Evolutionary conservation across 2,797 vertebrate genomes (phyloP).

Genomic region (Apogon talboti): DNA sequence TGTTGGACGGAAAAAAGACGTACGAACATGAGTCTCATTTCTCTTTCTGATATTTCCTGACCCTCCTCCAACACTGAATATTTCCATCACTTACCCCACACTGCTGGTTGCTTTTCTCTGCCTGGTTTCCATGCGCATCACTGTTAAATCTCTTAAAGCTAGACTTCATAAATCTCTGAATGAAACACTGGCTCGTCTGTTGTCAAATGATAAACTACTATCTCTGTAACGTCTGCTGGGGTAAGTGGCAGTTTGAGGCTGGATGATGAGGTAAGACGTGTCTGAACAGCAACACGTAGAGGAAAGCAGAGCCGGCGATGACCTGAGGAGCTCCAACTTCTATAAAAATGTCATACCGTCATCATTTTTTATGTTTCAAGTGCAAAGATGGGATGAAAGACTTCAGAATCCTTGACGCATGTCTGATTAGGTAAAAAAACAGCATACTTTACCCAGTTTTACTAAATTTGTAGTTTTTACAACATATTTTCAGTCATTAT

Average conservation of each 20-base stretch:
- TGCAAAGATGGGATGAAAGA: background rate
- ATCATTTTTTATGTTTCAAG: background rate
- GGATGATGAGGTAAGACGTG: slow-evolving; percentile 41
- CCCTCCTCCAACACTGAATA: slow-evolving; percentile 23
- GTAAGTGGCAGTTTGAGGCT: slow-evolving; percentile 44
- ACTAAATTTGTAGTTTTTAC: too few relatives aligned
- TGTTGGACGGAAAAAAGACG: slow-evolving; percentile 27
- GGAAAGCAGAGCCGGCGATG: background rate
- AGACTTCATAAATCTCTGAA: slow-evolving; percentile 47
- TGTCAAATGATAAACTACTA: slow-evolving; percentile 54
- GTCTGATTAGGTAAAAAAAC: background rate
- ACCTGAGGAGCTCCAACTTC: background rate
- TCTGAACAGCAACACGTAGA: slow-evolving; percentile 12
- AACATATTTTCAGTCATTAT: slow-evolving; percentile 1
- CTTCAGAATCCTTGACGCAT: slow-evolving; percentile 15
- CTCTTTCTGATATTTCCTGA: slow-evolving; percentile 12
- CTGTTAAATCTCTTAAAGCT: slow-evolving; percentile 37
- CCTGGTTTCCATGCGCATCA: slow-evolving; percentile 38
- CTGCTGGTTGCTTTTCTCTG: slow-evolving; percentile 5
- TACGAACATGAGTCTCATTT: slow-evolving; percentile 28
- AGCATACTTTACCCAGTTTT: background rate
- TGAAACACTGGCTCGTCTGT: slow-evolving; percentile 32
- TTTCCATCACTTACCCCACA: slow-evolving; percentile 35
- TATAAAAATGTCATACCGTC: too few relatives aligned
- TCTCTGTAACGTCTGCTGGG: slow-evolving; percentile 60